These are phyloP conservation scores for Colletes gigas DNA, from an alignment of 1,140 invertebrate species.

Conservation along the genomic window DNA sequence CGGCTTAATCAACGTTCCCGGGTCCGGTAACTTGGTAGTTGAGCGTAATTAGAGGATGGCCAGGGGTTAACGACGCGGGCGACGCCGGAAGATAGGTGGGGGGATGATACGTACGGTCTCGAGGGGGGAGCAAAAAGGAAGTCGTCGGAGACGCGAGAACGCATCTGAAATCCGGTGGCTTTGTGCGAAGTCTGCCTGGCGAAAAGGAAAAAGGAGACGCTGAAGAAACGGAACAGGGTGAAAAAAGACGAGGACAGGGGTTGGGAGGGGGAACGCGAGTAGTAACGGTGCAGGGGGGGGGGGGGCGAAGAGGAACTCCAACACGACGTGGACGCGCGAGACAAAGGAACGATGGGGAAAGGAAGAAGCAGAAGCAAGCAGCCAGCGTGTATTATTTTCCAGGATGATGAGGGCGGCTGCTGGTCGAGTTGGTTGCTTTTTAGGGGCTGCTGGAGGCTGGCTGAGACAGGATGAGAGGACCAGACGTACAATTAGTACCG, in stretches of 20 bases:
- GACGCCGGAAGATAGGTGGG: not conserved
- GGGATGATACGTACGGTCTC: too few relatives aligned
- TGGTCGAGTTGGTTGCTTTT: conserved; percentile 52
- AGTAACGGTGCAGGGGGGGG: not conserved
- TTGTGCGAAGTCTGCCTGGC: conserved; percentile 36
- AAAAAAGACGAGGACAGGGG: not conserved
- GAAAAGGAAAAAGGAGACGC: conserved; percentile 38
- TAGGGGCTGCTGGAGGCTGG: conserved; percentile 48
- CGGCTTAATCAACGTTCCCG: not conserved
- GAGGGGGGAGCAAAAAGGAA: not conserved
- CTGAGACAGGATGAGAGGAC: conserved; percentile 54
- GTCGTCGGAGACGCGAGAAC: conserved; percentile 16
- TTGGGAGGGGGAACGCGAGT: not conserved
- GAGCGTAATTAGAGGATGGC: conserved; percentile 14
- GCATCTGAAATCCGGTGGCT: conserved; percentile 33
- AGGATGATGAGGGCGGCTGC: conserved; percentile 59
- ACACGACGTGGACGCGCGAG: conserved; percentile 54
- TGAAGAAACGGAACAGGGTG: not conserved
- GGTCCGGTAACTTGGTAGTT: not conserved
- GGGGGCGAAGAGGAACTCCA: conserved; percentile 37
- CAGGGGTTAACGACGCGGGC: conserved; percentile 28
- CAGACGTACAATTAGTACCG: conserved; percentile 72
- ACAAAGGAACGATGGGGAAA: conserved; percentile 55
- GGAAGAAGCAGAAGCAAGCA: conserved; percentile 49
- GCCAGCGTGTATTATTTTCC: conserved; percentile 52